phyloP scores from a whole-genome alignment of 2,113 vertebrate species.

The Paracanthobrama guichenoti region DNA sequence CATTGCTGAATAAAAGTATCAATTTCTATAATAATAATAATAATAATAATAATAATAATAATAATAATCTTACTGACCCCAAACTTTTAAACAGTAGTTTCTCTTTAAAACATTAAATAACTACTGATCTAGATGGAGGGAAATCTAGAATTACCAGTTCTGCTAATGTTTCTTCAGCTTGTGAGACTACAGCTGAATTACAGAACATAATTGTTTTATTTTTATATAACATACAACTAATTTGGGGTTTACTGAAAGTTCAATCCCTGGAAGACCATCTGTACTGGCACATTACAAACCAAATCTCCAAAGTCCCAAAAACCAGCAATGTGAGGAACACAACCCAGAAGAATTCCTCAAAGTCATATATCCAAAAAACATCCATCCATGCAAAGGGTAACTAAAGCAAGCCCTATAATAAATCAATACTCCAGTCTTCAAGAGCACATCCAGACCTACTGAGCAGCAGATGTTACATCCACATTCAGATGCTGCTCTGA shows the following conservation, averaged over 20 bases:
- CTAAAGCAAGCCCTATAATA: neutral
- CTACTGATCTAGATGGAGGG: no score
- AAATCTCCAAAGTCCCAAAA: neutral
- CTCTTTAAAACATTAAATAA: no score
- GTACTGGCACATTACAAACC: neutral
- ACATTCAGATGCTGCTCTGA: neutral
- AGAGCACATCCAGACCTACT: constrained; percentile 39
- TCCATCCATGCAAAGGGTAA: neutral
- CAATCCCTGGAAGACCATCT: neutral
- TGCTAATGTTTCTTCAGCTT: neutral
- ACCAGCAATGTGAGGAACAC: neutral
- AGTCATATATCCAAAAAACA: no score
- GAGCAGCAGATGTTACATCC: constrained; percentile 56
- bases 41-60: no score
- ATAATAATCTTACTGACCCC: no score
- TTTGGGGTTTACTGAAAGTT: neutral
- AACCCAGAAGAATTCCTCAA: neutral
- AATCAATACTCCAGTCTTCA: constrained; percentile 20
- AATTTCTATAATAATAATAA: neutral
- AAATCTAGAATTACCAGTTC: neutral
- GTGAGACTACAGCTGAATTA: neutral
- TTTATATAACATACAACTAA: neutral
- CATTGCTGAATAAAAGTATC: neutral
- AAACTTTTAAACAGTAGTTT: no score
- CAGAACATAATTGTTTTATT: neutral